These are phyloP conservation scores for Hylaeus anthracinus DNA, from an alignment of 1,140 invertebrate genomes.

Conservation along the genomic window DNA sequence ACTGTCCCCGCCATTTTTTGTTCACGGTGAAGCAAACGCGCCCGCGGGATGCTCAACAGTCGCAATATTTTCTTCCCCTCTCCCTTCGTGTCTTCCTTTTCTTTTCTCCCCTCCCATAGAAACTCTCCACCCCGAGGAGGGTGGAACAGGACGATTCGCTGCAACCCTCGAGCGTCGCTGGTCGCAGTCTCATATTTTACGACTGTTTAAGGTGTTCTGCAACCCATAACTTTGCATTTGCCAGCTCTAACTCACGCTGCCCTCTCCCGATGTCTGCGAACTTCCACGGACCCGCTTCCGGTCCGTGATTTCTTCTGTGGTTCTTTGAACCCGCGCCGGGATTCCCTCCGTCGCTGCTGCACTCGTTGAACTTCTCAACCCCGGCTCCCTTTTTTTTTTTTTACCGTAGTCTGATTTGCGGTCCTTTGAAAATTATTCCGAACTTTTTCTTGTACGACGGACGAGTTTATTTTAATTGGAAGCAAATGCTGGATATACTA, in stretches of 20 bases:
- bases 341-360: not conserved
- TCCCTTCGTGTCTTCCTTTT: not conserved
- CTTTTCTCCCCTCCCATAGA: slow-evolving; percentile 5
- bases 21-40: slow-evolving; percentile 17
- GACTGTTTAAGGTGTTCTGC: slow-evolving; percentile 62
- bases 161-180: slow-evolving; percentile 31
- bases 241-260: slow-evolving; percentile 49
- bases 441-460: too few species aligned
- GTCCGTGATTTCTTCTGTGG: slow-evolving; percentile 44
- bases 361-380: not conserved
- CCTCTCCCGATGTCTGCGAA: slow-evolving; percentile 33
- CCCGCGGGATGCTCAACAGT: slow-evolving; percentile 22
- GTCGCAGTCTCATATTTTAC: slow-evolving; percentile 67
- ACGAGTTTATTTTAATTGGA: too few species aligned
- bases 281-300: slow-evolving; percentile 33
- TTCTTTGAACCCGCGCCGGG: slow-evolving; percentile 22
- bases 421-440: too few species aligned
- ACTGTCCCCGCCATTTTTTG: slow-evolving; percentile 30
- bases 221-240: slow-evolving; percentile 63
- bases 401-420: not conserved
- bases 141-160: not conserved
- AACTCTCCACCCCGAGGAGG: not conserved
- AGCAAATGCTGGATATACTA: too few species aligned
- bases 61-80: slow-evolving; percentile 38
- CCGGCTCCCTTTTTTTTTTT: not conserved